Evolutionary conservation across 2,797 vertebrate genomes (phyloP).

Genomic region (Sylvia borin): DNA sequence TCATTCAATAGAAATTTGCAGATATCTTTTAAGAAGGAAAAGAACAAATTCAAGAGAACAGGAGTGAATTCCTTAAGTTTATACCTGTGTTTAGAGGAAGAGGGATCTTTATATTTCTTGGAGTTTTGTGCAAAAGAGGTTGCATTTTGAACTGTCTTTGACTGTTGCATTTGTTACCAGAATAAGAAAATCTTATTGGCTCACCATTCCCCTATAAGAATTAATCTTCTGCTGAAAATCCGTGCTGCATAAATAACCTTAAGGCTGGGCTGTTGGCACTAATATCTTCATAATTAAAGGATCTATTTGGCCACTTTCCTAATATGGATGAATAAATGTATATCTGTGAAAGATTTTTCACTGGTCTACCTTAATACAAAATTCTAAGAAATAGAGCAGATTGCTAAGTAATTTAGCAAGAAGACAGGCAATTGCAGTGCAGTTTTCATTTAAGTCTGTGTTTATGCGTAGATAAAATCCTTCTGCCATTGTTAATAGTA

Average conservation of each 20-base stretch:
- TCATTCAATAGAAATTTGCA: background rate
- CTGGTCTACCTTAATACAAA: background rate
- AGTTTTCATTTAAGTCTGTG: background rate
- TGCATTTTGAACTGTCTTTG: background rate
- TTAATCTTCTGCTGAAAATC: background rate
- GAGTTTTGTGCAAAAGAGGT: background rate
- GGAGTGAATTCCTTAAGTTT: background rate
- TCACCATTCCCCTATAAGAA: background rate
- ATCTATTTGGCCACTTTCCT: background rate
- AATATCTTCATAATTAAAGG: background rate
- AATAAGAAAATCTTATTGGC: background rate
- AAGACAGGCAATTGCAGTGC: background rate
- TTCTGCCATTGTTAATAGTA: background rate
- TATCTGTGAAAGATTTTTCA: background rate
- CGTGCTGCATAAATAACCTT: background rate
- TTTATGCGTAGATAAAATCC: background rate
- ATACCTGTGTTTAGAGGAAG: background rate
- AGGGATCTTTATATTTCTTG: background rate
- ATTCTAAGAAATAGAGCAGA: background rate
- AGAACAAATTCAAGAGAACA: background rate
- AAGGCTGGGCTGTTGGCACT: background rate
- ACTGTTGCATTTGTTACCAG: background rate
- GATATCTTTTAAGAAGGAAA: background rate
- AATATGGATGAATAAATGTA: background rate
- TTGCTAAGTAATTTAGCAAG: background rate